These are phyloP conservation scores for Gallinago nigripennis DNA, from an alignment of 2,797 vertebrate species.

Conservation along the genomic window DNA sequence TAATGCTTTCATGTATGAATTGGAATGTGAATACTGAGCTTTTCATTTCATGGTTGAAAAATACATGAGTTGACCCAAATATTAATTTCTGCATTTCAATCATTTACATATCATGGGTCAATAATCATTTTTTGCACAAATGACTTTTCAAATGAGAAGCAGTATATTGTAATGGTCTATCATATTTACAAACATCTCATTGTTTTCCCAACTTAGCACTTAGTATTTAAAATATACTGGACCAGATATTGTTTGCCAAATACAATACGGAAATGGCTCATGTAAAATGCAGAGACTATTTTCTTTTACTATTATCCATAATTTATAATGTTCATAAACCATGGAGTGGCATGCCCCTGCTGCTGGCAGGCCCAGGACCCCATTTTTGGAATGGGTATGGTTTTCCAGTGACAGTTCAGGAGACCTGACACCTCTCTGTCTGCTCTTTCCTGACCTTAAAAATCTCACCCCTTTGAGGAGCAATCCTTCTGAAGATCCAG, in stretches of 20 bases:
- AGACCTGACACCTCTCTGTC: background rate
- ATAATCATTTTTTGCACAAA: slow-evolving; percentile 78
- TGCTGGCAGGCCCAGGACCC: background rate
- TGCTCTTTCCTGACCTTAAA: background rate
- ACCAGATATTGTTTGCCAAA: slow-evolving; percentile 42
- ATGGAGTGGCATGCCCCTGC: background rate
- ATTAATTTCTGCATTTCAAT: slow-evolving; percentile 78
- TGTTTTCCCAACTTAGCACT: slow-evolving; percentile 57
- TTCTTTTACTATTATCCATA: slow-evolving; percentile 48
- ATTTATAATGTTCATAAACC: slow-evolving; percentile 25
- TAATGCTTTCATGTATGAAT: slow-evolving; percentile 74
- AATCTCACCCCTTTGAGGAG: slow-evolving; percentile 30
- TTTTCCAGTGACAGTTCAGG: background rate
- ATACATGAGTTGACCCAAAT: slow-evolving; percentile 80
- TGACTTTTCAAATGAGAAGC: slow-evolving; percentile 78
- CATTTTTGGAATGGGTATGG: background rate
- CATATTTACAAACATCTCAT: slow-evolving; percentile 74
- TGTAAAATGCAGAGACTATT: slow-evolving; percentile 36
- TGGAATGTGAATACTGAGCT: slow-evolving; percentile 74
- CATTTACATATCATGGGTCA: slow-evolving; percentile 81
- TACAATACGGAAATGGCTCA: slow-evolving; percentile 11
- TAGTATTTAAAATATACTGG: slow-evolving; percentile 59
- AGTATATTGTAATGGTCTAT: slow-evolving; percentile 72
- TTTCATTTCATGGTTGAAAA: slow-evolving; percentile 83
- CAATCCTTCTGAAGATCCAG: background rate